These are phyloP conservation scores for Pteronura brasiliensis DNA, from an alignment of 2,113 vertebrate species.

Conservation along the genomic window DNA sequence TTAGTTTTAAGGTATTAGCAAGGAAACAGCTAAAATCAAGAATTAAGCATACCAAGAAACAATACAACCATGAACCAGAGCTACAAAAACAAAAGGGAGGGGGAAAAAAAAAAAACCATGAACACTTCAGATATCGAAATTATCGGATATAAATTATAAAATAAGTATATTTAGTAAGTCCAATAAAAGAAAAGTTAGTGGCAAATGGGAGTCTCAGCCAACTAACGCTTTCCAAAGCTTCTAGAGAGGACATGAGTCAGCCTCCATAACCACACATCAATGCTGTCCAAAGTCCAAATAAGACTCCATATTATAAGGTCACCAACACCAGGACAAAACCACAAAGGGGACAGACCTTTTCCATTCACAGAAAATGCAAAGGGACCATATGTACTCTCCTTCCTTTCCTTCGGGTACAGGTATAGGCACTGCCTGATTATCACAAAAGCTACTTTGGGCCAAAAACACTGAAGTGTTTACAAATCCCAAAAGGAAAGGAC, in stretches of 20 bases:
- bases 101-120: background rate
- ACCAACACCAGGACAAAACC: background rate
- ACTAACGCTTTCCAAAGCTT: background rate
- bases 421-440: background rate
- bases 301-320: background rate
- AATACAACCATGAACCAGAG: background rate
- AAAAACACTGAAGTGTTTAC: background rate
- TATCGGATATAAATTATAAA: background rate
- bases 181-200: background rate
- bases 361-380: background rate
- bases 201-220: background rate
- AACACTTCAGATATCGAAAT: background rate
- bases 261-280: background rate
- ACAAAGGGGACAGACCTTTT: background rate
- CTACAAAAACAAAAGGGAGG: background rate
- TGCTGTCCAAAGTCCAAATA: background rate
- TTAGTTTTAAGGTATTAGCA: background rate
- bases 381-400: background rate
- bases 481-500: background rate
- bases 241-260: background rate
- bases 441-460: background rate
- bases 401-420: background rate
- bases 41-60: background rate
- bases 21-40: background rate
- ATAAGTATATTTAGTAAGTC: background rate